phyloP scores from a whole-genome alignment of 2,888 invertebrate genomes.

The Limnephilus marmoratus region DNA sequence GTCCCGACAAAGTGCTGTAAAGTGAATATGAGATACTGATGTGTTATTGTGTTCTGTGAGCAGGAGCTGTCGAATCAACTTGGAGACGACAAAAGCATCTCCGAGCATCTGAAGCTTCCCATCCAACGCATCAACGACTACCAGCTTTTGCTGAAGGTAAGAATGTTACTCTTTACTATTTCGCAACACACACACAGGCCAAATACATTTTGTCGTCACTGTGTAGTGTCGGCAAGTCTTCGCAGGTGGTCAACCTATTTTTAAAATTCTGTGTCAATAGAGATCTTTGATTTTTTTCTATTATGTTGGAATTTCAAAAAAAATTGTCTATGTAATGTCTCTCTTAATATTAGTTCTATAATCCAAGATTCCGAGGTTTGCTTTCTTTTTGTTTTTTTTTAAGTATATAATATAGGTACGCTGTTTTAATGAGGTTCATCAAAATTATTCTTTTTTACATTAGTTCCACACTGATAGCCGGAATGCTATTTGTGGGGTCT shows the following conservation, averaged over 20 bases:
- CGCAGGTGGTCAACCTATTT: not conserved
- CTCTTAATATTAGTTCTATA: not conserved
- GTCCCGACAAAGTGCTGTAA: not conserved
- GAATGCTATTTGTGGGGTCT: too few species aligned
- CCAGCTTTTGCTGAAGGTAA: slow-evolving; percentile 94
- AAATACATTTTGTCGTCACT: not conserved
- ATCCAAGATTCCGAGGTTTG: not conserved
- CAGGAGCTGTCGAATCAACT: slow-evolving; percentile 91
- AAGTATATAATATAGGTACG: too few species aligned
- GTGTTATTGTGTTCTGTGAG: slow-evolving; percentile 57
- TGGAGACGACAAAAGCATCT: slow-evolving; percentile 91
- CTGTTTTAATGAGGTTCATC: not conserved
- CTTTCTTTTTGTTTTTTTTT: not conserved
- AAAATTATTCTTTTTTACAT: not conserved
- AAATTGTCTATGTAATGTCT: not conserved
- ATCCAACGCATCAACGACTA: slow-evolving; percentile 98
- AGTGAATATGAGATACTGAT: slow-evolving; percentile 31
- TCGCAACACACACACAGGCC: slow-evolving; percentile 18
- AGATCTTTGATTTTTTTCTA: too few species aligned
- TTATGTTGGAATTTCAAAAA: too few species aligned
- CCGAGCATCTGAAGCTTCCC: slow-evolving; percentile 94
- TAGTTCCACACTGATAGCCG: too few species aligned
- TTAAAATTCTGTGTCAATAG: not conserved
- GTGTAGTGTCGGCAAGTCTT: not conserved
- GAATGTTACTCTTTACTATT: slow-evolving; percentile 56